Evolutionary conservation across 2,113 vertebrate genomes (phyloP), one percentile per base, ranked within the genome.

Genomic region (Origma solitaria): DNA sequence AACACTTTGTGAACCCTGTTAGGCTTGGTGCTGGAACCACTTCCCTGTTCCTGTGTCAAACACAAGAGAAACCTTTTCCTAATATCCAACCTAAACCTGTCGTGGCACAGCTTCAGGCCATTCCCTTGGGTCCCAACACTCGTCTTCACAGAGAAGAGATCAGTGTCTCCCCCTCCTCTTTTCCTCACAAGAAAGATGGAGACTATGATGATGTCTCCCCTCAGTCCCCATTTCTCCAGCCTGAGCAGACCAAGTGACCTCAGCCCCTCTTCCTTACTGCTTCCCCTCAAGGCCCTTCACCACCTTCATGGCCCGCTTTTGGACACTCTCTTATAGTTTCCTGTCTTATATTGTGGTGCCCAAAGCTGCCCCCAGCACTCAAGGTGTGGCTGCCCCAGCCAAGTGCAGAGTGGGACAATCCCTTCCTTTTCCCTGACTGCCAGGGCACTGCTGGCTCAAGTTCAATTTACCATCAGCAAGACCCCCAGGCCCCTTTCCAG

Each of bases 401-500:
- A n/a, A n/a, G 23, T 0, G 0, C 58, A 77, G 53, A 42, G 13
- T 1, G 0, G 44, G 44, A 31, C 61, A 76, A 68, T 58, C 11
- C 37, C 37, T 35, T 76, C 27, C 37, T 25, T 35, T 42, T 16
- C 7, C 31, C 33, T 31, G 33, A 45, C 44, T 68, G 21, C 35
- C 61, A 50, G 20, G 25, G 35, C 44, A 31, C 31, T 66, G 51
- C 35, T 66, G 51, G 0, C 37, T 76, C 37, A 10, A 6, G 1
- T 17, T 25, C 16, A 22, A 1, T 14, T 37, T 5, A 0, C 1
- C 30, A 2, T 1, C 1, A 25, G 13, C 11, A 13, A 35, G 11
- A 31, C 1, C 3, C 4, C 31, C 31, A 31, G n/a, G 11, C 0
- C 7, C 7, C 37, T 68, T 58, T 31, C 17, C 25, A 22, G 8